Conservation (phyloP, 2,797 vertebrate genomes). For the Aulostomus chinensis region DNA sequence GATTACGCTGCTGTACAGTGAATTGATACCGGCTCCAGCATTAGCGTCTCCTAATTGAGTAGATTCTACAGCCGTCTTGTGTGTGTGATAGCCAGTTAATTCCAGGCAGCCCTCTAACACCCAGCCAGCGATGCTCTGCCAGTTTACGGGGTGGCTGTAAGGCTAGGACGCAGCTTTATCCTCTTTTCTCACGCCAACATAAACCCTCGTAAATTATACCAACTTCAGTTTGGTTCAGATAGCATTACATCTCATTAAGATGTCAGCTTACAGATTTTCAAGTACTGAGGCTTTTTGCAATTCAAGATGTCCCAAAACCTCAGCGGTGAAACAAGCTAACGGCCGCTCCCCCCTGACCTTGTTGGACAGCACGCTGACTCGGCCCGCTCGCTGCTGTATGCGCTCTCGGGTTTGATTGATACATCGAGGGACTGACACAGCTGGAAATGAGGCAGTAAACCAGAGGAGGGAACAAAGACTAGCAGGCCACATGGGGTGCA, state of each 20-base stretch:
- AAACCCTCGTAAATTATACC: conserved; percentile 64
- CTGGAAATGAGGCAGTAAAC: conserved; percentile 74
- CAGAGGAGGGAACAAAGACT: conserved; percentile 73
- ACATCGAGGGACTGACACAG: conserved; percentile 65
- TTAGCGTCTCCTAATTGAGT: conserved; percentile 45
- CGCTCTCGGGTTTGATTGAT: conserved; percentile 75
- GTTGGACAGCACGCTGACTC: conserved; percentile 26
- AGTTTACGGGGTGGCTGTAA: conserved; percentile 43
- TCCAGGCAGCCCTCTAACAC: conserved; percentile 37
- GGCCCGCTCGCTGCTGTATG: conserved; percentile 33
- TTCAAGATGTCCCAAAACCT: conserved; percentile 11
- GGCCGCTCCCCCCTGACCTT: conserved; percentile 28
- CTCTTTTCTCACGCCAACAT: conserved; percentile 50
- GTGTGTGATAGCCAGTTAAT: conserved; percentile 38
- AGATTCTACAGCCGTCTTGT: conserved; percentile 40
- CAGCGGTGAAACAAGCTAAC: conserved; percentile 10
- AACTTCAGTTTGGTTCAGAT: conserved; percentile 60
- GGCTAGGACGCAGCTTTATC: conserved; percentile 51
- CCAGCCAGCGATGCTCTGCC: conserved; percentile 47
- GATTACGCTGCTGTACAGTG: conserved; percentile 32
- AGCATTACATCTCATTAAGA: conserved; percentile 59
- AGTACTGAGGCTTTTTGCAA: conserved; percentile 11
- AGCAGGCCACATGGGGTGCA: conserved; percentile 73
- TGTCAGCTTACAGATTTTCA: conserved; percentile 33
- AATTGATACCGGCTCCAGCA: conserved; percentile 35